phyloP scores from a whole-genome alignment of 2,797 vertebrate genomes.

The Pristis pectinata region DNA sequence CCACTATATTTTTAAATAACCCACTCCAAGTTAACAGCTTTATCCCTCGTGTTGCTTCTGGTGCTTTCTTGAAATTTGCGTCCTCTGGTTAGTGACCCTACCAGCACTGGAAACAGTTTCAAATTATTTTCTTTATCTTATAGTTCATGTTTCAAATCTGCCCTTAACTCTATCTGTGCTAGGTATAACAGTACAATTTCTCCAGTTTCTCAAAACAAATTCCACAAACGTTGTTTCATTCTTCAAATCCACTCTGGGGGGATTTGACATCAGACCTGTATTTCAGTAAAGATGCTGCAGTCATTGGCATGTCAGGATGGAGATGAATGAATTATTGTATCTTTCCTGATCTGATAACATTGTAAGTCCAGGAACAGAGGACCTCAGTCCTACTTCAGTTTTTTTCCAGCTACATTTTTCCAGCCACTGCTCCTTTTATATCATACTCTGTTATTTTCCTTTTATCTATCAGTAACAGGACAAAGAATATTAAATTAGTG shows the following conservation, averaged over 20 bases:
- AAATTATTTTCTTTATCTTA: neutral
- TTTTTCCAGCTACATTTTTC: too few species aligned
- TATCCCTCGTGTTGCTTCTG: neutral
- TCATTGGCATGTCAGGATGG: neutral
- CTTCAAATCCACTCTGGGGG: neutral
- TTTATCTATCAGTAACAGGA: too few species aligned
- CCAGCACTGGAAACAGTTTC: neutral
- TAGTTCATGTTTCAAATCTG: neutral
- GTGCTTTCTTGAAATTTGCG: neutral
- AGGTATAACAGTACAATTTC: neutral
- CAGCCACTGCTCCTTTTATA: too few species aligned
- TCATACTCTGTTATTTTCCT: too few species aligned
- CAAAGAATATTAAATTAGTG: too few species aligned
- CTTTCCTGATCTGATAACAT: too few species aligned
- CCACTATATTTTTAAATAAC: too few species aligned
- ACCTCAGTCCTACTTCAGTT: too few species aligned
- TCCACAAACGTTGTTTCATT: neutral
- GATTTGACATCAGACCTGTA: neutral
- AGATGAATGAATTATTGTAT: too few species aligned
- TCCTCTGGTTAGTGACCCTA: neutral
- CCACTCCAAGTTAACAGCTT: neutral
- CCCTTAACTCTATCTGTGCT: neutral
- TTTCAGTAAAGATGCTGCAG: neutral
- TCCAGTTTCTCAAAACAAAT: neutral
- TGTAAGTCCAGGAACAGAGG: too few species aligned